Conservation (phyloP, 2,888 invertebrate genomes). For the Sminthurinus aureus region DNA sequence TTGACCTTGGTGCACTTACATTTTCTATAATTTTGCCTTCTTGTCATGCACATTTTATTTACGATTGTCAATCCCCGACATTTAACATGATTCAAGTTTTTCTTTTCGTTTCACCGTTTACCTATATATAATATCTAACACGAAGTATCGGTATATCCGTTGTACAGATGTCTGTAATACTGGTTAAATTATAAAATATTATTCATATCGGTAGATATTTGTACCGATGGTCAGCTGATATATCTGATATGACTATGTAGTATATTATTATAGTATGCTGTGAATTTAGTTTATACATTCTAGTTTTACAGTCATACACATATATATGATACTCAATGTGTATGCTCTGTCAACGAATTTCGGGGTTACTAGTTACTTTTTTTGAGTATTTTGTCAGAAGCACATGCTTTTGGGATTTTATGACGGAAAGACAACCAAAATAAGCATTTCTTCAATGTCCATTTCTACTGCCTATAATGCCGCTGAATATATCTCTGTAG, state of each 20-base stretch:
- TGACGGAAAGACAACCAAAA: neutral
- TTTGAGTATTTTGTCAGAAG: too few species aligned
- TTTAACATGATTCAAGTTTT: neutral
- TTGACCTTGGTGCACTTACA: constrained; percentile 50
- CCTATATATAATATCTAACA: neutral
- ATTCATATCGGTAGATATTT: neutral
- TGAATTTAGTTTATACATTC: neutral
- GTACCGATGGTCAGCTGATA: neutral
- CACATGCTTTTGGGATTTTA: neutral
- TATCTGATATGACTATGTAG: too few species aligned
- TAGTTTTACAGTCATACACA: too few species aligned
- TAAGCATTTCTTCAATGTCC: neutral
- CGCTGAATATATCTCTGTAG: neutral
- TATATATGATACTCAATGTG: too few species aligned
- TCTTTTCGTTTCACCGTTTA: constrained; percentile 21
- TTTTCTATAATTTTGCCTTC: neutral
- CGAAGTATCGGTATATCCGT: too few species aligned
- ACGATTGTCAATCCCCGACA: neutral
- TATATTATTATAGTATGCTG: neutral
- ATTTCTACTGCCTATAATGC: neutral
- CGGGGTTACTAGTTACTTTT: too few species aligned
- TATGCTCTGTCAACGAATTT: too few species aligned
- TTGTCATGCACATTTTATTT: neutral
- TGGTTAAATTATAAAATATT: neutral
- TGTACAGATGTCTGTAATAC: too few species aligned